A percentile compares a stretch with the other conserved stretches of the same genome.
phyloP scores from a whole-genome alignment of 2,113 vertebrate species.

The Poecile atricapillus region DNA sequence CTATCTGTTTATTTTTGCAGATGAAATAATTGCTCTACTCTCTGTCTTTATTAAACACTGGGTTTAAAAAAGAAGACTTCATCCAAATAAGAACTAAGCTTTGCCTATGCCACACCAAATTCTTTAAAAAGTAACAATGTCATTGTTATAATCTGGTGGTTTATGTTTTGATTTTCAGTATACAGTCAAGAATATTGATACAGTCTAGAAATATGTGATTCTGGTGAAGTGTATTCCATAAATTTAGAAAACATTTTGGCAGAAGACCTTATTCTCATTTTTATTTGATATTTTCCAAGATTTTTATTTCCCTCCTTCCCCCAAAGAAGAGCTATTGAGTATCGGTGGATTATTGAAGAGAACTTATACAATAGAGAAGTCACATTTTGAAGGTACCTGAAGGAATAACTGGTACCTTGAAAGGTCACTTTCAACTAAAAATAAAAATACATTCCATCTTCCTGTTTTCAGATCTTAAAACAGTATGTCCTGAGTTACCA shows the following conservation, averaged over 20 bases:
- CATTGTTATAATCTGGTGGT: not conserved
- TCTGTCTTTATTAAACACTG: conserved; percentile 27
- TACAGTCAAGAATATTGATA: not conserved
- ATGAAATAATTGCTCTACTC: conserved; percentile 49
- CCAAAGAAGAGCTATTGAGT: not conserved
- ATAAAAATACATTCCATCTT: not conserved
- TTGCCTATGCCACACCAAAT: not conserved
- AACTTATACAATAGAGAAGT: not conserved
- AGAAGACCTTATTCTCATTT: not conserved
- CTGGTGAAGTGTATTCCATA: not conserved
- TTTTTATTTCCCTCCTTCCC: not conserved
- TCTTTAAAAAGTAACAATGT: not conserved
- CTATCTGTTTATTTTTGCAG: conserved; percentile 41
- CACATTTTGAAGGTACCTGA: not conserved
- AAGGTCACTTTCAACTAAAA: conserved; percentile 8
- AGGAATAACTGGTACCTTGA: not conserved
- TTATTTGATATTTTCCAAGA: not conserved
- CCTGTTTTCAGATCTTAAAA: not conserved
- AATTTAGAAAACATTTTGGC: not conserved
- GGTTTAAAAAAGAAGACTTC: not conserved
- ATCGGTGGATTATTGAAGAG: not conserved
- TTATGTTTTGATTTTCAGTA: not conserved
- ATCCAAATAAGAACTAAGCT: not conserved
- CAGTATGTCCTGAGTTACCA: not conserved
- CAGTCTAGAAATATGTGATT: not conserved